phyloP scores from a whole-genome alignment of 1,140 invertebrate species.

The Bombyx mori region ASM3026992v2 NC_085124.1:4032501-4033000 shows the following conservation, averaged over 20 bases:
- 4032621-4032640: slow-evolving; percentile 73
- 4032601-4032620: slow-evolving; percentile 74
- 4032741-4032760: slow-evolving; percentile 75
- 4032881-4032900: neutral
- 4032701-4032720: slow-evolving; percentile 69
- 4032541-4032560: slow-evolving; percentile 81
- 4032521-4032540: slow-evolving; percentile 75
- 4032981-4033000: too few relatives aligned
- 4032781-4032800: slow-evolving; percentile 80
- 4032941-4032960: neutral
- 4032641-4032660: slow-evolving; percentile 76
- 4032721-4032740: slow-evolving; percentile 52
- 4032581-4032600: slow-evolving; percentile 77
- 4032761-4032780: slow-evolving; percentile 79
- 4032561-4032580: slow-evolving; percentile 80
- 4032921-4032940: too few relatives aligned
- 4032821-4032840: slow-evolving; percentile 79
- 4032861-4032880: slow-evolving; percentile 78
- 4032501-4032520: slow-evolving; percentile 79
- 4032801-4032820: slow-evolving; percentile 79
- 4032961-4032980: too few relatives aligned
- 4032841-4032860: slow-evolving; percentile 83
- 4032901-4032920: too few relatives aligned
- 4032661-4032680: slow-evolving; percentile 73
- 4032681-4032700: slow-evolving; percentile 77